phyloP scores from a whole-genome alignment of 2,888 invertebrate genomes.

The Timema podura region DNA sequence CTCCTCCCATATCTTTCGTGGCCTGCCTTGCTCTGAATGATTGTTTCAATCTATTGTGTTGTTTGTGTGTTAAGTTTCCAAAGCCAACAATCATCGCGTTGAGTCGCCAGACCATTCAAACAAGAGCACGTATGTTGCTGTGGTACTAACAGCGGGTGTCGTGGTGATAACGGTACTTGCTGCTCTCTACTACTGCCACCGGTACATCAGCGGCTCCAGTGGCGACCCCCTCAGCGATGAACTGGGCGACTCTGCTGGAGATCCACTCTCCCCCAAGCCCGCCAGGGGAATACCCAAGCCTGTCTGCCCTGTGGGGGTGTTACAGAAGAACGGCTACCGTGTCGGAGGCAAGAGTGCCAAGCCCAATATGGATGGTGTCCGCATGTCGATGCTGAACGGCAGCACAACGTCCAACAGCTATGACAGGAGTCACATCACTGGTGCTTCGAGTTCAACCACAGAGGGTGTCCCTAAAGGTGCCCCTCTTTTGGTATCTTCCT shows the following conservation, averaged over 20 bases:
- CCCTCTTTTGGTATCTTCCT: slow-evolving; percentile 32
- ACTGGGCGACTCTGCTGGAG: slow-evolving; percentile 60
- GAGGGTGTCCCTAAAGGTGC: slow-evolving; percentile 27
- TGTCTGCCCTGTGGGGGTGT: slow-evolving; percentile 22
- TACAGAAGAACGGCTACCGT: slow-evolving; percentile 17
- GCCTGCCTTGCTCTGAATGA: too few species aligned
- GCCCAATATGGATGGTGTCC: slow-evolving; percentile 47
- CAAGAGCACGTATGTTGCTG: slow-evolving; percentile 54
- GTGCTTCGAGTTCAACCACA: slow-evolving; percentile 42
- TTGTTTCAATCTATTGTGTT: too few species aligned
- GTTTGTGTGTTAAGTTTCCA: slow-evolving; percentile 19
- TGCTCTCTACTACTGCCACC: slow-evolving; percentile 53
- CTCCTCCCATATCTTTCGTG: too few species aligned
- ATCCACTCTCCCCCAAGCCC: slow-evolving; percentile 59
- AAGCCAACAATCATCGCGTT: slow-evolving; percentile 42
- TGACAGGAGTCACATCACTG: slow-evolving; percentile 66
- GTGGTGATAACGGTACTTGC: slow-evolving; percentile 54
- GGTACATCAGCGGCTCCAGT: slow-evolving; percentile 43
- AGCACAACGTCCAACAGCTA: slow-evolving; percentile 51
- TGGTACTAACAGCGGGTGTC: slow-evolving; percentile 53
- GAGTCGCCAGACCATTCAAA: slow-evolving; percentile 41
- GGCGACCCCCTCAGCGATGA: slow-evolving; percentile 43
- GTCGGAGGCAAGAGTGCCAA: slow-evolving; percentile 34
- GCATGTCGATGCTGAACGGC: slow-evolving; percentile 62
- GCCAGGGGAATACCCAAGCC: slow-evolving; percentile 23